Percentiles rank a stretch among this genome's conserved stretches.
phyloP scores from a whole-genome alignment of 2,113 vertebrate genomes.

The Ctenodactylus gundi region DNA sequence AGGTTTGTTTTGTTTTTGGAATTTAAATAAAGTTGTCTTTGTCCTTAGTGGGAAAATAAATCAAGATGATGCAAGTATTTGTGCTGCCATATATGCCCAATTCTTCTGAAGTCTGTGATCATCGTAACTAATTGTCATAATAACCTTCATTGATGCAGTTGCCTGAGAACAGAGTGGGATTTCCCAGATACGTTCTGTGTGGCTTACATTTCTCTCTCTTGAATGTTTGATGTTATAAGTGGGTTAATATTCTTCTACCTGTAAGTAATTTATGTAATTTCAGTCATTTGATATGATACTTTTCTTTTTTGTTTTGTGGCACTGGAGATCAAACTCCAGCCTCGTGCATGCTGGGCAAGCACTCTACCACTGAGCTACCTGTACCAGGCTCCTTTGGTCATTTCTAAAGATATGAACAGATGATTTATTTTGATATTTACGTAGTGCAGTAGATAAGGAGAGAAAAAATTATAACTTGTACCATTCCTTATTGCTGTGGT shows the following conservation, averaged over 20 bases:
- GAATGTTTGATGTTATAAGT: not conserved
- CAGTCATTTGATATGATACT: not conserved
- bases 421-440: not conserved
- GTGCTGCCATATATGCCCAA: not conserved
- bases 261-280: not conserved
- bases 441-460: not conserved
- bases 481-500: not conserved
- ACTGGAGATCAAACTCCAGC: not conserved
- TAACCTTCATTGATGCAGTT: not conserved
- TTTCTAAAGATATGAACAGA: not conserved
- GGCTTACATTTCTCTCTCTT: conserved; percentile 14
- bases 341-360: not conserved
- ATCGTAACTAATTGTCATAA: not conserved
- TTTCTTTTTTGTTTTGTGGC: not conserved
- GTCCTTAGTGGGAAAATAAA: conserved; percentile 8
- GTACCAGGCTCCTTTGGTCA: not conserved
- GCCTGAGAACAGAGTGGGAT: conserved; percentile 31
- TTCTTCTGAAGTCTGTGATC: conserved; percentile 44
- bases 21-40: conserved; percentile 44
- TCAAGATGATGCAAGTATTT: conserved; percentile 32
- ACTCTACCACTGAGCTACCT: not conserved
- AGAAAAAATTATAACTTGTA: not conserved
- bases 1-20: conserved; percentile 50
- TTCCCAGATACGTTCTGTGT: not conserved
- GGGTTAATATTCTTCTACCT: not conserved